Base-by-base conservation (phyloP, 2,113 vertebrate species). In the Phyllostomus discolor region DNA sequence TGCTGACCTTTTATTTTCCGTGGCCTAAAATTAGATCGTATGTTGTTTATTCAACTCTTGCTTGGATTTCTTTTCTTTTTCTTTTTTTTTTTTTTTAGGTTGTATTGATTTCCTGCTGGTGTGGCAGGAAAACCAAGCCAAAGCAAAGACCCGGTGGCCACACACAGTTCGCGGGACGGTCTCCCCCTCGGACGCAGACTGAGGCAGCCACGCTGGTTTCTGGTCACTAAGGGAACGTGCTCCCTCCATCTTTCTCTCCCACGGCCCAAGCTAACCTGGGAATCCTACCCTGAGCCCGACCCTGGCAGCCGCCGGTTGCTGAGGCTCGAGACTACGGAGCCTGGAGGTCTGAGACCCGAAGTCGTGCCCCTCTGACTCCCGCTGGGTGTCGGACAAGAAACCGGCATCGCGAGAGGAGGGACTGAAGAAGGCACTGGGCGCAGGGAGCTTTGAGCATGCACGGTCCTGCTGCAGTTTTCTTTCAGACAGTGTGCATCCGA, bases 1-100 rank as follows among this genome's bases (percentile, higher is more conserved):
- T 88, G 88, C 92, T 94, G 92, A 94, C 43, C 57, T 90, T 92
- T 59, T 59, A 3, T 57, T 95, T 95, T 92, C 80, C 78, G 38
- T 62, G 52, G 16, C 76, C 92, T 97, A 73, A 95, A 95, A 97
- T 95, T 85, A 96, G 84, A 85, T 20, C 11, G 0, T 38, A 16
- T 52, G 19, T 8, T 66, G 59, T 92, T 97, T 84, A 85, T 43
- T 48, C 66, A 69, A 52, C 33, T 92, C 75, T 88, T 64, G 35
- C 72, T 46, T 66, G 76, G 50, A n/a, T 10, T 33, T 24, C 26
- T 38, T 19, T 33, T 24, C 26, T 38, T 19, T 10, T 17, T 43
- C 16, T 17, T 17, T 72, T 41, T 75, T 86, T 82, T 11, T 20
- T 54, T 52, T 52, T 52, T 19, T 19, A 80, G 79, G 20, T 24